A percentile compares a stretch with the other conserved stretches of the same genome.
Evolutionary conservation across 2,888 invertebrate genomes (phyloP).

Genomic region (Sialis lutaria): DNA sequence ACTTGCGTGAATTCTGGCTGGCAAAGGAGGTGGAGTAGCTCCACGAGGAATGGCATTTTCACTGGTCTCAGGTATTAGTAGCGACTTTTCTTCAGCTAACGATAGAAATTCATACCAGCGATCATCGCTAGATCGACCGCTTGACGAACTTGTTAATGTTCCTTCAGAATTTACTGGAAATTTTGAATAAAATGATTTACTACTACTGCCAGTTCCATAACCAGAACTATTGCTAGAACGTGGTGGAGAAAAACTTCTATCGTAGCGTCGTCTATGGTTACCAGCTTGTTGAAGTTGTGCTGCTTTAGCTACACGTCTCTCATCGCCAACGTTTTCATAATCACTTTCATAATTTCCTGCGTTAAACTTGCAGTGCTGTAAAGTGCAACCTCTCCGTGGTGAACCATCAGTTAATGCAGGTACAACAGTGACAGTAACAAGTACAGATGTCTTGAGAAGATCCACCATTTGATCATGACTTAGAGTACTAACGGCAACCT

Average conservation of each 20-base stretch:
- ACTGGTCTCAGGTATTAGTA: slow-evolving; percentile 4
- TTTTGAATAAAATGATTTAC: slow-evolving; percentile 24
- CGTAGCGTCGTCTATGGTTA: slow-evolving; percentile 49
- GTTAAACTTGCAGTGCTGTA: slow-evolving; percentile 45
- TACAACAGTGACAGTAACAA: slow-evolving; percentile 69
- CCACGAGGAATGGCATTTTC: slow-evolving; percentile 14
- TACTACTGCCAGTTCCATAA: slow-evolving; percentile 60
- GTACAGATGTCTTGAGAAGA: slow-evolving; percentile 71
- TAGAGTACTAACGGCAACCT: slow-evolving; percentile 74
- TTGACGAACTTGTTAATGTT: slow-evolving; percentile 42
- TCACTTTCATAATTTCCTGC: slow-evolving; percentile 42
- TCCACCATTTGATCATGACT: slow-evolving; percentile 89
- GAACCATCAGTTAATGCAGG: slow-evolving; percentile 53
- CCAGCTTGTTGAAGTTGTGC: slow-evolving; percentile 32
- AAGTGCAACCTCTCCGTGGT: slow-evolving; percentile 47
- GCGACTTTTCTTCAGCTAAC: slow-evolving; percentile 23
- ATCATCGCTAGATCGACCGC: slow-evolving; percentile 44
- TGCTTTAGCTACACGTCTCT: slow-evolving; percentile 23
- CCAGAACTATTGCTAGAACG: slow-evolving; percentile 69
- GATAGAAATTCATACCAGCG: slow-evolving; percentile 43
- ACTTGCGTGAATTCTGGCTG: slow-evolving; percentile 21
- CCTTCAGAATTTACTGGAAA: slow-evolving; percentile 28
- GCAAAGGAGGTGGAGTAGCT: slow-evolving; percentile 34
- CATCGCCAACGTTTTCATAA: slow-evolving; percentile 44
- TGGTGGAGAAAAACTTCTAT: slow-evolving; percentile 59